A percentile compares a stretch with the other conserved stretches of the same genome.
phyloP scores from a whole-genome alignment of 1,140 invertebrate genomes.

The Cyrtorhinus lividipennis region DNA sequence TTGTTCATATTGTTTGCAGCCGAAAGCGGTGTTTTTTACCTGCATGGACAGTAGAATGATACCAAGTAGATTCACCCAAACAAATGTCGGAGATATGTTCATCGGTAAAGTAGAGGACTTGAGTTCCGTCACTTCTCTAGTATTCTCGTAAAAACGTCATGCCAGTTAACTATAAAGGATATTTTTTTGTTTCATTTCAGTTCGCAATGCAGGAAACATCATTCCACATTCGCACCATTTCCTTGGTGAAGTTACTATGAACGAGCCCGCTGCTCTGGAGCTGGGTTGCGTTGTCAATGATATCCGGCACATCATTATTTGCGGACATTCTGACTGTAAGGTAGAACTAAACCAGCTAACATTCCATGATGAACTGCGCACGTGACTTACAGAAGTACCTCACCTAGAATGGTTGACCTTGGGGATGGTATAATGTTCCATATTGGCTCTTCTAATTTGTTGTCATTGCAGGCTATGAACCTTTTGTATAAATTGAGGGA shows the following conservation, averaged over 20 bases:
- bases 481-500: conserved; percentile 68
- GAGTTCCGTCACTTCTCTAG: too few species aligned
- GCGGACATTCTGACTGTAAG: conserved; percentile 94
- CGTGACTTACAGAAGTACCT: too few species aligned
- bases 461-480: conserved; percentile 63
- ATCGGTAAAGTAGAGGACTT: conserved; percentile 60
- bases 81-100: conserved; percentile 93
- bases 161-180: too few species aligned
- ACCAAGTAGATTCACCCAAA: conserved; percentile 86
- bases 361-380: too few species aligned
- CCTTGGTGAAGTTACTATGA: conserved; percentile 69
- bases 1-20: conserved; percentile 40
- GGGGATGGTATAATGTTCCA: too few species aligned
- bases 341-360: too few species aligned
- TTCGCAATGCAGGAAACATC: conserved; percentile 87
- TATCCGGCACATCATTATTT: conserved; percentile 85
- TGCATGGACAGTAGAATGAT: conserved; percentile 97
- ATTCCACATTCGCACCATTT: conserved; percentile 83
- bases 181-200: conserved; percentile 38
- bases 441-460: too few species aligned
- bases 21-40: conserved; percentile 90
- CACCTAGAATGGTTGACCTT: too few species aligned
- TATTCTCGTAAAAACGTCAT: conserved; percentile 3
- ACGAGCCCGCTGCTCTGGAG: conserved; percentile 88
- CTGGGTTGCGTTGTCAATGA: conserved; percentile 85